Evolutionary conservation across 92 coral and sea anemone genomes (phyloP).

Genomic region (Palythoa grandis): DNA sequence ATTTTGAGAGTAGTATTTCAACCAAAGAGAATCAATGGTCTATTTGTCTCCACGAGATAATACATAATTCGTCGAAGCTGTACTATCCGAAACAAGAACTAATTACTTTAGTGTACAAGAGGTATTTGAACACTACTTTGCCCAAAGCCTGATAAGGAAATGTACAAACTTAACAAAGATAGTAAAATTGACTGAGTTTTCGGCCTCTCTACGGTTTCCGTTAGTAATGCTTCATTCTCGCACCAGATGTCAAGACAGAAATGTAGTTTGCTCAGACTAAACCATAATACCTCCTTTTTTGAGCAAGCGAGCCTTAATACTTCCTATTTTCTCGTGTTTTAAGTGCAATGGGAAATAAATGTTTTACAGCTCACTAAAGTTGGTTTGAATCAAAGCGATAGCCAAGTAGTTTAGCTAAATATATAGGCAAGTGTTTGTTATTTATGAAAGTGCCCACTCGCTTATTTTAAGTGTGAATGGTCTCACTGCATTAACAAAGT

Average conservation of each 20-base stretch:
- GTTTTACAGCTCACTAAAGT: constrained; percentile 1
- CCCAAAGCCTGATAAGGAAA: constrained; percentile 9
- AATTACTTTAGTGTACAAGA: not conserved
- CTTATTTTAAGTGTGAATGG: constrained; percentile 26
- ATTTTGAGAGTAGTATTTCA: constrained; percentile 32
- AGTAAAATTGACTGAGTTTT: constrained; percentile 3
- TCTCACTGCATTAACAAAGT: constrained; percentile 49
- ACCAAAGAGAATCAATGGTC: constrained; percentile 25
- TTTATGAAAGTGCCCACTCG: not conserved
- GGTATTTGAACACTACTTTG: not conserved
- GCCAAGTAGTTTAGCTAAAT: not conserved
- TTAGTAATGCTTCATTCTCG: constrained; percentile 41
- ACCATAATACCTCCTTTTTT: constrained; percentile 52
- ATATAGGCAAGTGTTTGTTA: not conserved
- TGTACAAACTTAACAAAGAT: constrained; percentile 24
- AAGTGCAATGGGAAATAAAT: constrained; percentile 39
- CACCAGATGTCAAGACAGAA: constrained; percentile 48
- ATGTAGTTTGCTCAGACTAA: constrained; percentile 22
- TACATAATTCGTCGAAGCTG: not conserved
- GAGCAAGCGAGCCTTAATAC: constrained; percentile 40
- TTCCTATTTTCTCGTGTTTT: constrained; percentile 36
- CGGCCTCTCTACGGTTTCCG: constrained; percentile 42
- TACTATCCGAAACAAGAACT: constrained; percentile 4
- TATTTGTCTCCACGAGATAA: not conserved
- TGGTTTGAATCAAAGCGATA: not conserved